A percentile compares a stretch with the other conserved stretches of the same genome.
phyloP scores from a whole-genome alignment of 1,140 invertebrate genomes.

The Sarcophaga peregrina region DNA sequence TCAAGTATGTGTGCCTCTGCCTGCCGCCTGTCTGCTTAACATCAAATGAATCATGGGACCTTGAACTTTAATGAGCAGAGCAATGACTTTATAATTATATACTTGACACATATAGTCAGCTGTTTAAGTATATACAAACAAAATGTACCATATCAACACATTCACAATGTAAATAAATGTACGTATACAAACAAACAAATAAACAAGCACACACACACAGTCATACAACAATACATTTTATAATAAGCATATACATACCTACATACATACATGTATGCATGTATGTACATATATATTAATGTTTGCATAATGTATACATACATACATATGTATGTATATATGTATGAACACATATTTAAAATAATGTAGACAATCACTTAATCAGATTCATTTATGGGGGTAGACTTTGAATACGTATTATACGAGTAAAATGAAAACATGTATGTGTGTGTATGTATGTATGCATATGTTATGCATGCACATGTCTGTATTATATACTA shows the following conservation, averaged over 20 bases:
- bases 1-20: neutral
- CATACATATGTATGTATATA: neutral
- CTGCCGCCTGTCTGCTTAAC: neutral
- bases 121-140: conserved; percentile 21
- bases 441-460: neutral
- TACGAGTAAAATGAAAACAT: neutral
- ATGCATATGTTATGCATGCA: neutral
- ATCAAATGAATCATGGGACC: conserved; percentile 37
- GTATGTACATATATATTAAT: no score
- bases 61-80: conserved; percentile 34
- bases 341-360: neutral
- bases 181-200: neutral
- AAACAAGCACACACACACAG: neutral
- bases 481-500: neutral
- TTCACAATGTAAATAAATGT: neutral
- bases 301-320: neutral
- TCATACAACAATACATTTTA: no score
- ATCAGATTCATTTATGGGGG: conserved; percentile 13
- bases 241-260: no score
- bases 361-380: conserved; percentile 27
- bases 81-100: conserved; percentile 31
- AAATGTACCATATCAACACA: neutral
- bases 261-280: no score
- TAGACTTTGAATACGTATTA: neutral
- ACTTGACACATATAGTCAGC: conserved; percentile 29